These are phyloP conservation scores for Anoplopoma fimbria DNA, from an alignment of 2,113 vertebrate genomes.

Conservation along the genomic window DNA sequence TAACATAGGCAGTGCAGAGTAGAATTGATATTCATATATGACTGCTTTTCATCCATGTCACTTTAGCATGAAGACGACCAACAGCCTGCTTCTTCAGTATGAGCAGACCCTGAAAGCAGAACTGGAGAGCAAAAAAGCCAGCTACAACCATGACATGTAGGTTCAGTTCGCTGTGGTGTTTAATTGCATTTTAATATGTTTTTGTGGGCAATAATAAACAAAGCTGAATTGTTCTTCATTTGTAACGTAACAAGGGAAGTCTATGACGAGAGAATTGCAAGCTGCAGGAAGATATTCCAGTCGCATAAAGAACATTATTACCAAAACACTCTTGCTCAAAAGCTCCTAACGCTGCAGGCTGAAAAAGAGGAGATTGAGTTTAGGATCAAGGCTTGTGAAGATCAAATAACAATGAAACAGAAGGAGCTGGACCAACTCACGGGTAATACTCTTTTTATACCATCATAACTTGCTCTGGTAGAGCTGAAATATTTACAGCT, in stretches of 20 bases:
- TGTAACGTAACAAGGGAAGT: constrained; percentile 67
- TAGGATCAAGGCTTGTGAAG: constrained; percentile 72
- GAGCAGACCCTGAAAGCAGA: constrained; percentile 78
- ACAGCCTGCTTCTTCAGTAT: constrained; percentile 75
- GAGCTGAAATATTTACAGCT: constrained; percentile 23
- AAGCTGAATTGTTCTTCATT: constrained; percentile 27
- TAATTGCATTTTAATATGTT: not conserved
- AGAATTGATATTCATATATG: not conserved
- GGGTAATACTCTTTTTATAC: constrained; percentile 61
- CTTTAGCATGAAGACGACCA: constrained; percentile 72
- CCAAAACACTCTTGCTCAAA: constrained; percentile 73
- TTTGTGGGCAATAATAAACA: not conserved
- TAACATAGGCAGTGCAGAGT: not conserved
- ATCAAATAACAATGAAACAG: constrained; percentile 73
- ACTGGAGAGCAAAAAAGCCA: constrained; percentile 71
- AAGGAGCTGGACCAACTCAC: constrained; percentile 62
- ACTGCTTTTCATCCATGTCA: constrained; percentile 21
- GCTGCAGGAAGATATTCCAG: constrained; percentile 72
- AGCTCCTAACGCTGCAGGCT: constrained; percentile 72
- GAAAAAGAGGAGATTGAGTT: constrained; percentile 77
- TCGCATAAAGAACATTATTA: constrained; percentile 77
- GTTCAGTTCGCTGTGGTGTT: constrained; percentile 22
- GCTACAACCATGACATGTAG: constrained; percentile 76
- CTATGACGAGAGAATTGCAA: constrained; percentile 78
- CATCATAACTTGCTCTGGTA: not conserved